A percentile compares a stretch with the other conserved stretches of the same genome.
Evolutionary conservation across 2,888 invertebrate genomes (phyloP).

Genomic region (Clitarchus hookeri): DNA sequence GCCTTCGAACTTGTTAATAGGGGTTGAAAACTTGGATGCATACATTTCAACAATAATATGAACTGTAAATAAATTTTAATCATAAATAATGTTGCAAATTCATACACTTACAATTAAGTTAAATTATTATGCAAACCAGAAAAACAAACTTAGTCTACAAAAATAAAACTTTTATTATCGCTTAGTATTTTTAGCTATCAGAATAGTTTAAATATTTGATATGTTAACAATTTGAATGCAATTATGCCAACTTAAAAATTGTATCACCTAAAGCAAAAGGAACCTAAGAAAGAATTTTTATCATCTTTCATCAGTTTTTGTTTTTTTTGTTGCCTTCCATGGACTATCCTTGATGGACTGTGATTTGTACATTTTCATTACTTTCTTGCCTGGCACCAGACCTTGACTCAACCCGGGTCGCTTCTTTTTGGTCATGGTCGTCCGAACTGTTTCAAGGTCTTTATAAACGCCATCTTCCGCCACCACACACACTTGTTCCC

Average conservation of each 20-base stretch:
- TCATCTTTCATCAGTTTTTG: neutral
- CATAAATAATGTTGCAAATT: neutral
- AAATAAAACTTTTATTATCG: neutral
- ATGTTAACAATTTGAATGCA: neutral
- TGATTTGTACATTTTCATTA: conserved; percentile 75
- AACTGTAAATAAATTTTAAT: neutral
- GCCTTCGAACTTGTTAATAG: too few relatives aligned
- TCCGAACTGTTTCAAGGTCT: conserved; percentile 60
- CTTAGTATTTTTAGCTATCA: neutral
- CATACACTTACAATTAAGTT: neutral
- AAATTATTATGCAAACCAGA: neutral
- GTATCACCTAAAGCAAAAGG: neutral
- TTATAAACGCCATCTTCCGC: conserved; percentile 49
- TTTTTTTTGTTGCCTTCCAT: neutral
- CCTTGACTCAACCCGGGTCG: conserved; percentile 78
- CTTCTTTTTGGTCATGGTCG: conserved; percentile 65
- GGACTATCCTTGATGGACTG: conserved; percentile 58
- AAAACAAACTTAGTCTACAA: neutral
- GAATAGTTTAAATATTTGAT: neutral
- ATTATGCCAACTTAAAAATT: neutral
- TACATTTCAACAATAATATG: too few relatives aligned
- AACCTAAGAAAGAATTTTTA: neutral
- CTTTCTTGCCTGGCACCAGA: conserved; percentile 82
- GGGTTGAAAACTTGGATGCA: too few relatives aligned
- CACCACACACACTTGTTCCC: conserved; percentile 30